Base-by-base conservation (phyloP, 2,888 invertebrate genomes). In the Caenorhabditis sp. region DNA sequence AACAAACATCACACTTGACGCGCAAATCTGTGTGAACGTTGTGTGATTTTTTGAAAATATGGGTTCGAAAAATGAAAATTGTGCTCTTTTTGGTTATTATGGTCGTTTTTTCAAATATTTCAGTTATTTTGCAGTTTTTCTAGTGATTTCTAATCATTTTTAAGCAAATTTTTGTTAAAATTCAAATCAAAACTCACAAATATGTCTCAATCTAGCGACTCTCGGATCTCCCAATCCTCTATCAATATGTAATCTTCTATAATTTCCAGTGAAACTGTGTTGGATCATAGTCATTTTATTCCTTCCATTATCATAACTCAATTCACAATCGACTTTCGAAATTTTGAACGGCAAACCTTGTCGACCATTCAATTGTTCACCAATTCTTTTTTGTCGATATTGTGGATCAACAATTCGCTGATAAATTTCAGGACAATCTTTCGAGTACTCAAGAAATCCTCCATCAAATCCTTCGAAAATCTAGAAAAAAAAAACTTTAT, bases 391-490 rank as follows among this genome's bases (percentile, higher is more conserved):
- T 52, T 52, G 17, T 3, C 8, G 23, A 52, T 52, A 52, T 52
- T 52, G 3, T 2, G 52, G 8, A 12, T 52, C 23, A 5, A 21
- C 12, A 4, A 52, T 23, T 52, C 52, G 21, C 20, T 10, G n/a
- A 52, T 52, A 26, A 17, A 59, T 59, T 43, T 59, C 38, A 4
- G 20, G 21, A 7, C n/a, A 17, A 59, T 59, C 26, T 25, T 14
- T 43, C 20, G 38, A n/a, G 21, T 38, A n/a, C 1, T 26, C 17
- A 1, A 71, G 26, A n/a, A 63, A 63, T 8, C 70, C 70, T 14
- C 59, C 49, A 27, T 63, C 61, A n/a, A 68, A 62, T 20, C 68
- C 72, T 7, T 56, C 43, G n/a, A 72, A 62, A 38, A 54, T 58
- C 64, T 63, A 56, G 31, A 66, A 36, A 10, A 2, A 23, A 21